Base-by-base conservation (phyloP, 2,888 invertebrate genomes). In the Salticus scenicus region DNA sequence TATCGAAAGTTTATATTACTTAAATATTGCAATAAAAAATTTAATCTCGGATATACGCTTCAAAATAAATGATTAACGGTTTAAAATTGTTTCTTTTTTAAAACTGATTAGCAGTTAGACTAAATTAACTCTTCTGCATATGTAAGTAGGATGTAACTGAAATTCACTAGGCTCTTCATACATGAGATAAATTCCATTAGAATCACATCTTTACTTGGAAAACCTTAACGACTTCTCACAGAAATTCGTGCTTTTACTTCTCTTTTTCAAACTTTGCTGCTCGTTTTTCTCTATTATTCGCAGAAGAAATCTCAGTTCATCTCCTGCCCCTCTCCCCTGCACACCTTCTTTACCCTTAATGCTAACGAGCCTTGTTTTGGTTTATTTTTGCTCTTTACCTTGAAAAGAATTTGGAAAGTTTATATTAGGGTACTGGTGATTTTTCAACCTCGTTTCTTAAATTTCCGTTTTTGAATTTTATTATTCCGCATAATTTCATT, bases 331-430 rank as follows among this genome's bases (percentile, higher is more conserved):
- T 17, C 47, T 37, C 7, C 10, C 5, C 24, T 57, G 14, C 17
- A 17, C 2, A 20, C 4, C 57, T 57, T 17, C 24, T 8, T 5
- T 24, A 2, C 24, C 57, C 24, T 57, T 57, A 57, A 57, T 24
- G 20, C 24, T 57, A 57, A 57, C 57, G 57, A 57, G 57, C 57
- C 57, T 24, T 57, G 57, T 57, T 57, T 20, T 57, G 57, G 4
- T 1, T 17, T 24, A 24, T 24, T 57, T 24, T 57, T 20, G 24
- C 24, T 57, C 17, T 14, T 47, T 2, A 14, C 14, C 42, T 47
- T 47, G 42, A 47, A 47, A n/a, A 10, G 42, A 47, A 12, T 14
- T 47, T 47, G 42, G 17, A 14, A 7, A 17, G 42, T 17, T 47
- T 47, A 17, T 47, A 47, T 47, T 2, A 47, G 17, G 7, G 42